These are phyloP conservation scores for Hydropsyche tenuis DNA, from an alignment of 1,140 invertebrate genomes.

Conservation along the genomic window DNA sequence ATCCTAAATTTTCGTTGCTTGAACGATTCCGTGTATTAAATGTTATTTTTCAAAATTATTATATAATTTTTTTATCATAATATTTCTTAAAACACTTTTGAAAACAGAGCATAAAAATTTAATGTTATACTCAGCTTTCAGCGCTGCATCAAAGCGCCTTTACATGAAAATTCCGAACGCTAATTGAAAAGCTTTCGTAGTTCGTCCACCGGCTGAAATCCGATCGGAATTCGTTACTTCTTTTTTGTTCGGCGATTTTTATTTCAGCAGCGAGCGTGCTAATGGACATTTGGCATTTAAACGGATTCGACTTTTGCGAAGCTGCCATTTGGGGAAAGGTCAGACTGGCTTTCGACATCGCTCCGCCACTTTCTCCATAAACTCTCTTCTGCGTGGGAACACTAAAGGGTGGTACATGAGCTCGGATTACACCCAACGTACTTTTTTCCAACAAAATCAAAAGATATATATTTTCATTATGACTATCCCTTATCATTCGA, in stretches of 20 bases:
- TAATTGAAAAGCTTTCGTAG: no score
- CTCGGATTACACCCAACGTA: not conserved
- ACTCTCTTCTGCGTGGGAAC: constrained; percentile 23
- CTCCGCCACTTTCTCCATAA: constrained; percentile 27
- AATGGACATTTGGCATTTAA: constrained; percentile 40
- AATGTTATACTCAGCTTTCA: no score
- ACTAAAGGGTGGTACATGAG: constrained; percentile 19
- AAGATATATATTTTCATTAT: not conserved
- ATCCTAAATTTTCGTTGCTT: no score
- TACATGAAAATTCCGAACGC: no score
- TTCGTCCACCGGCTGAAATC: no score
- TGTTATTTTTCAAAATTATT: no score
- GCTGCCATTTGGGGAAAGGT: constrained; percentile 34
- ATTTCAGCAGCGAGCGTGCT: not conserved
- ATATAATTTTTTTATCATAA: no score
- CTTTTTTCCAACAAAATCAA: not conserved
- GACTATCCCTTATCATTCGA: not conserved
- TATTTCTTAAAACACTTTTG: no score
- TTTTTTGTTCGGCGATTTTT: constrained; percentile 12
- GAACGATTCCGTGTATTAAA: no score
- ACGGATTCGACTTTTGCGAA: constrained; percentile 28
- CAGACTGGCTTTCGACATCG: constrained; percentile 31
- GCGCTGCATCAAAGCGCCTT: no score
- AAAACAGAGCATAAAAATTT: no score
- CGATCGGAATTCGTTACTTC: no score